Evolutionary conservation across 2,888 invertebrate genomes (phyloP).

Genomic region (Petrophora chlorosata): DNA sequence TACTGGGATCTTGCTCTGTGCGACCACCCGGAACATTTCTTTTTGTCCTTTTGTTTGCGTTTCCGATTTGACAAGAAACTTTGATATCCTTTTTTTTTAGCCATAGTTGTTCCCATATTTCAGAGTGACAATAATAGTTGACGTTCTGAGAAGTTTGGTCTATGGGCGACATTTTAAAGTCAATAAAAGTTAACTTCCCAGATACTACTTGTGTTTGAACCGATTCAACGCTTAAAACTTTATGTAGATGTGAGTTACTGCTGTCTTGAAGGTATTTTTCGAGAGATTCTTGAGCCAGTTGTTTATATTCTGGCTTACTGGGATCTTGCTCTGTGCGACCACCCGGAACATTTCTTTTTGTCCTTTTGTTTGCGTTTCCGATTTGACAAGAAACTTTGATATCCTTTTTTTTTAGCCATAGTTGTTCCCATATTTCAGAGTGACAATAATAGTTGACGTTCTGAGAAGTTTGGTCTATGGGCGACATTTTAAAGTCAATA

Average conservation of each 20-base stretch:
- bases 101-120: slow-evolving; percentile 47
- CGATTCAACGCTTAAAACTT: no score
- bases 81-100: slow-evolving; percentile 37
- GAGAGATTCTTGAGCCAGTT: slow-evolving; percentile 41
- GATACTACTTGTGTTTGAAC: no score
- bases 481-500: slow-evolving; percentile 34
- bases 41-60: slow-evolving; percentile 7
- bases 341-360: slow-evolving; percentile 26
- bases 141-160: slow-evolving; percentile 10
- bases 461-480: not conserved
- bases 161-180: slow-evolving; percentile 30
- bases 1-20: slow-evolving; percentile 28
- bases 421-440: slow-evolving; percentile 45
- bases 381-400: slow-evolving; percentile 38
- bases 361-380: not conserved
- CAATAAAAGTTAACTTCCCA: slow-evolving; percentile 33
- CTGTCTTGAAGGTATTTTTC: no score
- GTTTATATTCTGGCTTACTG: slow-evolving; percentile 37
- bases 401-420: slow-evolving; percentile 42
- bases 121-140: slow-evolving; percentile 43
- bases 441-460: slow-evolving; percentile 39
- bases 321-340: slow-evolving; percentile 30
- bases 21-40: slow-evolving; percentile 34
- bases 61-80: slow-evolving; percentile 34
- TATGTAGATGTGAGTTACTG: no score